Percentiles rank a stretch among this genome's conserved stretches.
Conservation (phyloP, 1,140 invertebrate genomes). For the Drosophila ananassae region DNA sequence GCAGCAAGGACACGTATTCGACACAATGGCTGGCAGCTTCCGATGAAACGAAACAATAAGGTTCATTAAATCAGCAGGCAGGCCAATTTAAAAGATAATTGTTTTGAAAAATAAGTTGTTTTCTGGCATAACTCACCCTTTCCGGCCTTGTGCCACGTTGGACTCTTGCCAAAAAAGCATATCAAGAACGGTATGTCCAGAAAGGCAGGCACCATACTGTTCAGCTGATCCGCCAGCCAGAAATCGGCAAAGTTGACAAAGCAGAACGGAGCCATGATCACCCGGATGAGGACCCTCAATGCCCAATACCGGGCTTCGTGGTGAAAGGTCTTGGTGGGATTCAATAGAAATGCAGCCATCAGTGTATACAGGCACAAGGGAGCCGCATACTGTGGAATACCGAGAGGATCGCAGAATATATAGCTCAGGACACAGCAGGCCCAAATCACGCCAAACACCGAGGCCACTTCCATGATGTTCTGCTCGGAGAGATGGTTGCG, state of each 20-base stretch:
- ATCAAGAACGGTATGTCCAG: constrained; percentile 97
- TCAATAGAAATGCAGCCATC: constrained; percentile 90
- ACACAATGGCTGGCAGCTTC: constrained; percentile 87
- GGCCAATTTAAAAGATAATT: constrained; percentile 2
- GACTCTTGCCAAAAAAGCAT: constrained; percentile 91
- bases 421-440: constrained; percentile 88
- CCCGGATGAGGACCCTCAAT: constrained; percentile 86
- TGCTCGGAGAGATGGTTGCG: constrained; percentile 94
- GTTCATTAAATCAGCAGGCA: constrained; percentile 6
- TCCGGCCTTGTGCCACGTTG: constrained; percentile 87
- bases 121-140: constrained; percentile 84
- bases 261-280: constrained; percentile 96
- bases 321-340: constrained; percentile 91
- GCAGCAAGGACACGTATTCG: constrained; percentile 86
- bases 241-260: constrained; percentile 99
- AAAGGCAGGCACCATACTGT: constrained; percentile 95
- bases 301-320: constrained; percentile 90
- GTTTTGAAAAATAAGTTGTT: not conserved
- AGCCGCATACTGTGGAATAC: constrained; percentile 91
- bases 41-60: constrained; percentile 26
- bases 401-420: constrained; percentile 89
- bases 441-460: constrained; percentile 94
- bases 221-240: constrained; percentile 99
- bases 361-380: constrained; percentile 90
- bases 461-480: constrained; percentile 94